These are phyloP conservation scores for Pteromalus puparum DNA, from an alignment of 1,140 invertebrate genomes.

Conservation along the genomic window DNA sequence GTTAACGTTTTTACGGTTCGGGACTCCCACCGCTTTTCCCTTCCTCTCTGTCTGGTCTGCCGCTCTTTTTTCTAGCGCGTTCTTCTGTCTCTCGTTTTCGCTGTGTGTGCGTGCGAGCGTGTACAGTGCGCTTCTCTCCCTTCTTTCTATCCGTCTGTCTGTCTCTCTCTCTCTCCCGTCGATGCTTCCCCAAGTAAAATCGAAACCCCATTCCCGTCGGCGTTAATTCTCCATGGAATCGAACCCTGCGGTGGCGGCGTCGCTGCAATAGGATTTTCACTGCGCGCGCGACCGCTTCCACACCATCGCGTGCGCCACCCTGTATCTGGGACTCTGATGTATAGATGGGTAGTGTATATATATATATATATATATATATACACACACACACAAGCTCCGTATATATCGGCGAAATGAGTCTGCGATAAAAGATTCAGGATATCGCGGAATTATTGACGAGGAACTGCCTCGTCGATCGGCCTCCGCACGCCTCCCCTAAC, in stretches of 20 bases:
- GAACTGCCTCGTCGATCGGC: background rate
- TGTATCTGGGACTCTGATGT: conserved; percentile 1
- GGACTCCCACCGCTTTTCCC: background rate
- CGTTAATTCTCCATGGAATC: conserved; percentile 72
- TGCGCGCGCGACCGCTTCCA: conserved; percentile 62
- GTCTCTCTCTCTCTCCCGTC: conserved; percentile 19
- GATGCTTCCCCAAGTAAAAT: conserved; percentile 64
- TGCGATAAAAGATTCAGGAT: conserved; percentile 60
- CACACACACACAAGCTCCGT: background rate
- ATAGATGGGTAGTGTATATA: too few relatives aligned
- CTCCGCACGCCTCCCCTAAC: background rate
- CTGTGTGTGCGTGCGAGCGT: background rate
- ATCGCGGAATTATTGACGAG: conserved; percentile 59
- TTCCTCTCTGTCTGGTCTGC: background rate
- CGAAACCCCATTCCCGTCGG: conserved; percentile 67
- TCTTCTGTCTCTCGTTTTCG: background rate
- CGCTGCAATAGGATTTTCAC: conserved; percentile 66
- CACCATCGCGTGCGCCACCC: conserved; percentile 56
- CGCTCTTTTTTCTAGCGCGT: background rate
- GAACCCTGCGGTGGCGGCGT: conserved; percentile 63
- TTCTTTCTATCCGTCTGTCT: conserved; percentile 27
- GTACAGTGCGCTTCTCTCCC: background rate
- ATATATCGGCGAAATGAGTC: conserved; percentile 54
- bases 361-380: conserved; percentile 25
- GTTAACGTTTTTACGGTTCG: conserved; percentile 68